Conservation (phyloP, 2,113 vertebrate genomes). For the Oryzias curvinotus region DNA sequence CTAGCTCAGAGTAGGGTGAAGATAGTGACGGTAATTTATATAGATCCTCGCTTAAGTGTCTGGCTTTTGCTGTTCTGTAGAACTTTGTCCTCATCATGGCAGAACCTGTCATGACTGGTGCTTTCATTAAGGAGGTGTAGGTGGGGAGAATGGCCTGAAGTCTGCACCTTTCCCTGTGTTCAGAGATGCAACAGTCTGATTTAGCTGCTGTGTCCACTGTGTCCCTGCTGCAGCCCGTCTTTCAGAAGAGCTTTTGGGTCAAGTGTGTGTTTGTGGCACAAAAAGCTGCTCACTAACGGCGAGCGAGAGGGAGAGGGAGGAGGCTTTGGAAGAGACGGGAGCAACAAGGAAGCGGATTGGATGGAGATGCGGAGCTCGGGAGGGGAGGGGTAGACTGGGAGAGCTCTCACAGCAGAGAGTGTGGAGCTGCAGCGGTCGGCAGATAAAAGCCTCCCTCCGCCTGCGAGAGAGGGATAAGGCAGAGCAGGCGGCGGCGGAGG, state of each 20-base stretch:
- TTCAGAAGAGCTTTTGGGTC: slow-evolving; percentile 59
- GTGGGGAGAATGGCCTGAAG: neutral
- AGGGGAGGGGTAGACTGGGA: slow-evolving; percentile 64
- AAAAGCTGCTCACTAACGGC: slow-evolving; percentile 49
- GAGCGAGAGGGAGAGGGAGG: slow-evolving; percentile 21
- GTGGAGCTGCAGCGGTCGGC: slow-evolving; percentile 76
- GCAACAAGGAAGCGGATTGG: slow-evolving; percentile 57
- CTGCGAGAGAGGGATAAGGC: slow-evolving; percentile 57
- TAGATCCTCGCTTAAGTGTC: too few relatives aligned
- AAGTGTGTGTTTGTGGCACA: slow-evolving; percentile 48
- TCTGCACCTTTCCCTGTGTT: neutral
- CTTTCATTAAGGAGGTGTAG: neutral
- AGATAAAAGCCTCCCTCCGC: slow-evolving; percentile 72
- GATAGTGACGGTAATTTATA: too few relatives aligned
- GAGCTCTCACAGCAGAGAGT: slow-evolving; percentile 66
- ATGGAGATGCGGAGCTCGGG: slow-evolving; percentile 56
- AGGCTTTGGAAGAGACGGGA: slow-evolving; percentile 28
- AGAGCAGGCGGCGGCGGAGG: slow-evolving; percentile 38
- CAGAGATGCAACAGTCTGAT: slow-evolving; percentile 10
- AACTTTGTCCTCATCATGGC: too few relatives aligned
- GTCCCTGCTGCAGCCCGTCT: slow-evolving; percentile 12
- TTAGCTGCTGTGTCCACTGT: slow-evolving; percentile 4
- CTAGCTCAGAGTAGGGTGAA: too few relatives aligned
- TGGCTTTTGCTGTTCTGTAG: too few relatives aligned
- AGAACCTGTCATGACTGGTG: too few relatives aligned